A percentile compares a stretch with the other conserved stretches of the same genome.
Evolutionary conservation across 2,888 invertebrate species (phyloP).

Genomic region (Hirudinaria manillensis): DNA sequence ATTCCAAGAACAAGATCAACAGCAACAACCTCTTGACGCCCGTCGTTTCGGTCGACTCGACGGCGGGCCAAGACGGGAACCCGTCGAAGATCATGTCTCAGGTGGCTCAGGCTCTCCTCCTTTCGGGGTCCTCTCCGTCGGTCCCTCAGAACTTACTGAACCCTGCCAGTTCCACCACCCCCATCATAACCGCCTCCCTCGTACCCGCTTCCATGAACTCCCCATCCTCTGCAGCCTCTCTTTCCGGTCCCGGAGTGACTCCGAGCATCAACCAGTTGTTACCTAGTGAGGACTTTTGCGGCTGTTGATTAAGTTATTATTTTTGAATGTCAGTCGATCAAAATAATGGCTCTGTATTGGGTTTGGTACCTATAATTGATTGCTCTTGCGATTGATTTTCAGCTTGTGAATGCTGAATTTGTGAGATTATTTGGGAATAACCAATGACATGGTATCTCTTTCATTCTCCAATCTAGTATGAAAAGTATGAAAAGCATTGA

Average conservation of each 20-base stretch:
- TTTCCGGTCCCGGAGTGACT: slow-evolving; percentile 22
- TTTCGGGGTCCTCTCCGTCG: background rate
- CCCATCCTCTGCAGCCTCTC: background rate
- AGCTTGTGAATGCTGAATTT: background rate
- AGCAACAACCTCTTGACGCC: background rate
- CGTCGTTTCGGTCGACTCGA: background rate
- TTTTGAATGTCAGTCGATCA: background rate
- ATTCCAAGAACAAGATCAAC: background rate
- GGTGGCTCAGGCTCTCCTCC: slow-evolving; percentile 13
- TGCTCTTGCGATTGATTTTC: background rate
- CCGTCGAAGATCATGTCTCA: slow-evolving; percentile 24
- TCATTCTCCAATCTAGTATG: background rate
- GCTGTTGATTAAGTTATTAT: background rate
- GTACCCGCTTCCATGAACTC: slow-evolving; percentile 15
- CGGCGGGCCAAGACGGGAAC: background rate
- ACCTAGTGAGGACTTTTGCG: slow-evolving; percentile 37
- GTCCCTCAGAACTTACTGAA: background rate
- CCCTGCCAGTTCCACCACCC: background rate
- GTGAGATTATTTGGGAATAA: background rate
- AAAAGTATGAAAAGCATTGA: background rate
- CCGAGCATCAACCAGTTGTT: slow-evolving; percentile 41
- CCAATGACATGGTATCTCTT: background rate
- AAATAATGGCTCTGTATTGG: background rate
- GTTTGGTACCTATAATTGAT: background rate
- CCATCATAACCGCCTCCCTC: slow-evolving; percentile 2